A percentile compares a stretch with the other conserved stretches of the same genome.
Evolutionary conservation across 2,113 vertebrate species (phyloP).

Genomic region (Rallus limicola): DNA sequence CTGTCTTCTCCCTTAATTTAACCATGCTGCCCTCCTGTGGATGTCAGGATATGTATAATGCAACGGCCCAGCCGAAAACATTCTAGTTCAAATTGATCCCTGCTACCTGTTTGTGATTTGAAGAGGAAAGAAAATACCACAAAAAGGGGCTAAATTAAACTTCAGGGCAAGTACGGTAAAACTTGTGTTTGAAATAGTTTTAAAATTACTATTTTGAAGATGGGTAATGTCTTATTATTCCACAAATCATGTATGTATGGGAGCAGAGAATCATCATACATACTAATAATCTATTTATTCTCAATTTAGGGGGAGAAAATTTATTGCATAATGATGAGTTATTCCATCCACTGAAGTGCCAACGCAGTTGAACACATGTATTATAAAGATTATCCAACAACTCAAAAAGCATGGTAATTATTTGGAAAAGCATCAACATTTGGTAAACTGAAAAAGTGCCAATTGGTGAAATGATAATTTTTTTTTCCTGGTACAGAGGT

Average conservation of each 20-base stretch:
- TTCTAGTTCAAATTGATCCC: not conserved
- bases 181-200: not conserved
- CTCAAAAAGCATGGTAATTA: not conserved
- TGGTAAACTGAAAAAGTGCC: not conserved
- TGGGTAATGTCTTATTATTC: not conserved
- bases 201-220: not conserved
- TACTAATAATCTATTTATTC: slow-evolving; percentile 15
- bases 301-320: not conserved
- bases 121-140: not conserved
- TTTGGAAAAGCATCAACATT: not conserved
- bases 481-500: not conserved
- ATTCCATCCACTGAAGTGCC: not conserved
- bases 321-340: not conserved
- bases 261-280: not conserved
- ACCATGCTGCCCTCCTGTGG: slow-evolving; percentile 80
- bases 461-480: not conserved
- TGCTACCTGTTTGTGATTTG: not conserved
- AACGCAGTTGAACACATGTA: not conserved
- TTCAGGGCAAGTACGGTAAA: not conserved
- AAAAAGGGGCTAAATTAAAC: not conserved
- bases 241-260: not conserved
- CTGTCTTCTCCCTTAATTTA: slow-evolving; percentile 50
- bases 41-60: slow-evolving; percentile 7
- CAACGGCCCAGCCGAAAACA: not conserved
- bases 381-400: not conserved